Base-by-base conservation (phyloP, 2,113 vertebrate species). In the Paracanthobrama guichenoti region DNA sequence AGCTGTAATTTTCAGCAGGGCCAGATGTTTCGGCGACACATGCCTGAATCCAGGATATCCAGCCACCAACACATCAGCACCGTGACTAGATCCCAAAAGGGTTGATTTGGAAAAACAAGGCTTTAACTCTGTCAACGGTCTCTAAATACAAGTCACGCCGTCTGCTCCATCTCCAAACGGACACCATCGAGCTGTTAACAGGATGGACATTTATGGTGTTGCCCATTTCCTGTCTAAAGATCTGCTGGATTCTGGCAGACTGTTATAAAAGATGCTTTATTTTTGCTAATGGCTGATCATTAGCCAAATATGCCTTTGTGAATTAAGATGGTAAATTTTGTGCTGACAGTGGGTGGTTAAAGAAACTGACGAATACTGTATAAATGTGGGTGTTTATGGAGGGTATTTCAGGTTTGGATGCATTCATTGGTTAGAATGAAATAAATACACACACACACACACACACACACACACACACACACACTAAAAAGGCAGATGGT, bases 91-190 rank as follows among this genome's bases (percentile, higher is more conserved):
- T 74, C 71, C 81, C 46, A 53, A 55, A 53, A 64, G 12, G n/a
- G 1, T 44, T 4, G 11, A 39, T 14, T n/a, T 24, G 26, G 64
- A 76, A 84, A 79, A 85, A 85, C 87, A 88, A 50, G 81, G 26
- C 83, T 59, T 26, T 86, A 89, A 87, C 35, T 88, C 87, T 84
- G 82, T 87, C 88, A 88, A 67, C 84, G 3, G 24, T n/a, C 18
- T 24, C 20, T 28, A 74, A 74, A 22, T 1, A 71, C 20, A 20
- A 42, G 50, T 46, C 73, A 62, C 50, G 11, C 16, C 12, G 6
- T 35, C 7, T 18, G 31, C 35, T 75, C 69, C 67, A 84, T 87
- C 81, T 84, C 39, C 10, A 0, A 42, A 67, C 83, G 9, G 72
- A 85, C 86, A 85, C 66, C 72, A 81, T 88, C 83, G 42, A 76